These are phyloP conservation scores for honey bee (Apis mellifera) DNA, from an alignment of 1,140 invertebrate genomes.

Conservation along the genomic window DNA sequence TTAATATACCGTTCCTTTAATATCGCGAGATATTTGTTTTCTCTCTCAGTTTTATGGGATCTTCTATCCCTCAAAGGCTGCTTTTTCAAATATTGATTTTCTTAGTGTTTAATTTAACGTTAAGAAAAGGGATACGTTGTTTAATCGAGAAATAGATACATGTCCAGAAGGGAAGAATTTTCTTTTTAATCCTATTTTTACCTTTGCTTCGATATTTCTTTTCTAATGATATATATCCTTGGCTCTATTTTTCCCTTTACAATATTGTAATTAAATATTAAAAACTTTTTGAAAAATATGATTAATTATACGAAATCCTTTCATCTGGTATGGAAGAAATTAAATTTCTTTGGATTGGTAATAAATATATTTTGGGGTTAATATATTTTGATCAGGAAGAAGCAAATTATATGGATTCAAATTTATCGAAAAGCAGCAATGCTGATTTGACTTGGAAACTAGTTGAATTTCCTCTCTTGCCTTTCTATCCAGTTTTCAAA, in stretches of 20 bases:
- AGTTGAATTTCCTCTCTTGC: background rate
- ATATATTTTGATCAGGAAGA: background rate
- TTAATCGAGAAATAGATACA: no score
- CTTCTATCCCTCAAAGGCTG: background rate
- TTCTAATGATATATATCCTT: no score
- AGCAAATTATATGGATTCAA: background rate
- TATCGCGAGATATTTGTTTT: background rate
- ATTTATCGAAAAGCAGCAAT: background rate
- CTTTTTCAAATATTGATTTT: background rate
- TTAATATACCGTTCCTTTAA: background rate
- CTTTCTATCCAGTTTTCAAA: background rate
- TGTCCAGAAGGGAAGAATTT: no score
- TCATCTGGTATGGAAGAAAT: no score
- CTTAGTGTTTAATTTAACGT: background rate
- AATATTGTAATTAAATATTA: no score
- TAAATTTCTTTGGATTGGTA: no score
- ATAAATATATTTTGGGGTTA: no score
- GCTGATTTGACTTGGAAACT: slow-evolving; percentile 21
- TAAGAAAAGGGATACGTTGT: background rate
- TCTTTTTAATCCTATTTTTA: no score
- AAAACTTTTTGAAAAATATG: no score
- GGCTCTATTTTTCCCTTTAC: no score
- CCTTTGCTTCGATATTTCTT: no score
- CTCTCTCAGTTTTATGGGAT: background rate
- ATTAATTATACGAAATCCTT: no score